phyloP scores from a whole-genome alignment of 2,113 vertebrate genomes.

The Circaetus gallicus region DNA sequence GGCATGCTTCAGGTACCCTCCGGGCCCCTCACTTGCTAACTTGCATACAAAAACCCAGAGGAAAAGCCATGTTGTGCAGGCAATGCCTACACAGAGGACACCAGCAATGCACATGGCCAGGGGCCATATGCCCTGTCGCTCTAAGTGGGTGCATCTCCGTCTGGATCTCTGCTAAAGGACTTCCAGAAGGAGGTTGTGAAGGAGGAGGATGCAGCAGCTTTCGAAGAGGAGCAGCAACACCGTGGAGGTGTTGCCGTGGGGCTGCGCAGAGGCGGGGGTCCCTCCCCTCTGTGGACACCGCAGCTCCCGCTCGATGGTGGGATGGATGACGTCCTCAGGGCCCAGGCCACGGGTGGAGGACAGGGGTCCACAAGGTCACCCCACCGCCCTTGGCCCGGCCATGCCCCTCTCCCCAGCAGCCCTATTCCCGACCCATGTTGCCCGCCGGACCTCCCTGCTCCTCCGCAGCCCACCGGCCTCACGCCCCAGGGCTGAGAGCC shows the following conservation, averaged over 20 bases:
- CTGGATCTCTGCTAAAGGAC: neutral
- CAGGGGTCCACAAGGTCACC: fast-evolving
- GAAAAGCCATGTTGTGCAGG: neutral
- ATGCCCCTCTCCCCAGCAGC: neutral
- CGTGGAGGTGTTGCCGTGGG: neutral
- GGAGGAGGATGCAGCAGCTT: neutral
- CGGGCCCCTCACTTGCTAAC: neutral
- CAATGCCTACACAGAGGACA: neutral
- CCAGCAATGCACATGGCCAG: fast-evolving
- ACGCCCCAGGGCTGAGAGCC: fast-evolving
- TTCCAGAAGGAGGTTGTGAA: neutral
- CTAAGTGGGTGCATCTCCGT: neutral
- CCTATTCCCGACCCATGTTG: neutral
- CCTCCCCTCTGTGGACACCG: neutral
- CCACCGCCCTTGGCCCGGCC: neutral
- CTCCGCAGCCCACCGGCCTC: neutral
- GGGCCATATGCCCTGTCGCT: neutral
- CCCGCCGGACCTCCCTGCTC: neutral
- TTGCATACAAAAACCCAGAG: neutral
- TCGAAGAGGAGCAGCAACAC: neutral
- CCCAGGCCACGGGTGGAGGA: neutral
- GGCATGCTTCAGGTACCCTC: neutral
- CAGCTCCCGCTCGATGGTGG: neutral
- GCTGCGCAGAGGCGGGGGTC: neutral
- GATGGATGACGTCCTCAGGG: neutral